These are phyloP conservation scores for Aspidiotus destructor DNA, from an alignment of 2,888 invertebrate genomes.

Conservation along the genomic window DNA sequence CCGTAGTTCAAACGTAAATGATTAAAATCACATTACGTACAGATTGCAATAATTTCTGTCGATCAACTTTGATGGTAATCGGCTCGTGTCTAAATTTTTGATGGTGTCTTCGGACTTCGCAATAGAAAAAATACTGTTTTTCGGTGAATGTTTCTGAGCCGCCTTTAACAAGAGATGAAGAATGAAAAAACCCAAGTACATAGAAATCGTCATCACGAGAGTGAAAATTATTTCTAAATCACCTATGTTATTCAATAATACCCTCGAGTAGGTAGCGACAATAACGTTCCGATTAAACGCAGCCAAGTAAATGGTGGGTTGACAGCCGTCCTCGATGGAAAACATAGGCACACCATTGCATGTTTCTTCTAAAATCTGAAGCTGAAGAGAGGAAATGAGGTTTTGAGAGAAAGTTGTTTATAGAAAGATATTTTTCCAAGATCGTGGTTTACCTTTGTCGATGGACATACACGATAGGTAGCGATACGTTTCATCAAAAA, in stretches of 20 bases:
- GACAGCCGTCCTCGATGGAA: conserved; percentile 82
- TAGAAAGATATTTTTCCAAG: background rate
- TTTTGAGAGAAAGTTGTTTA: background rate
- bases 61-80: conserved; percentile 65
- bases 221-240: conserved; percentile 18
- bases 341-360: conserved; percentile 54
- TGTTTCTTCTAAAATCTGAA: conserved; percentile 54
- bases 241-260: conserved; percentile 82
- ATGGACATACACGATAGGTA: conserved; percentile 85
- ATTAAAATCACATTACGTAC: conserved; percentile 42
- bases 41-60: conserved; percentile 71
- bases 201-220: background rate
- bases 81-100: conserved; percentile 81
- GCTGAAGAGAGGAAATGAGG: conserved; percentile 45
- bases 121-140: conserved; percentile 69
- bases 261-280: conserved; percentile 84
- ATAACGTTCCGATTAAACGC: conserved; percentile 80
- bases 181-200: background rate
- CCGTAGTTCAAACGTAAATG: no score
- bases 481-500: conserved; percentile 86
- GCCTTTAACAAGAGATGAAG: conserved; percentile 43
- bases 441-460: conserved; percentile 65
- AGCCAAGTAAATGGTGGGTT: conserved; percentile 71
- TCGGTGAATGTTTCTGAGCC: conserved; percentile 90
- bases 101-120: conserved; percentile 73